Conservation (phyloP, 2,797 vertebrate species). For the Pelodytes ibericus region DNA sequence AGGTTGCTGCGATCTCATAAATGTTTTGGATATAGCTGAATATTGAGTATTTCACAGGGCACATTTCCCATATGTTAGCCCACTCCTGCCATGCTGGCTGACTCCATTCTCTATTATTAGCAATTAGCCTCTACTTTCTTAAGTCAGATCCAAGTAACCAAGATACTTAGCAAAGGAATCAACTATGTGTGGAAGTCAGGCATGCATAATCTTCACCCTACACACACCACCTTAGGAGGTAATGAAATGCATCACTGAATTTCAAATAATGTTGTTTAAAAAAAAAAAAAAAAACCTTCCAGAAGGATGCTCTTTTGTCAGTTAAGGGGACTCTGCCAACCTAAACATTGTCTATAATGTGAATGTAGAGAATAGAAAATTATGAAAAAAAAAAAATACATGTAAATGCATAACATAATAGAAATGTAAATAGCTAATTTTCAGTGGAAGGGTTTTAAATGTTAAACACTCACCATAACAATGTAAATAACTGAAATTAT, state of each 20-base stretch:
- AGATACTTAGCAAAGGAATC: constrained; percentile 79
- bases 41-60: constrained; percentile 78
- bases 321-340: too few relatives aligned
- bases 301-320: too few relatives aligned
- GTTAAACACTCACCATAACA: too few relatives aligned
- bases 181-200: constrained; percentile 74
- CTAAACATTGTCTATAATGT: too few relatives aligned
- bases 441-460: too few relatives aligned
- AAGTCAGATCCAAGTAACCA: constrained; percentile 80
- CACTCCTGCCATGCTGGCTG: constrained; percentile 81
- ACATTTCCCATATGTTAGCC: constrained; percentile 87
- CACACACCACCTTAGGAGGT: constrained; percentile 66
- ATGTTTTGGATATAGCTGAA: constrained; percentile 83
- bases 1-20: constrained; percentile 84
- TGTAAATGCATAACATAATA: too few relatives aligned
- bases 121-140: constrained; percentile 81
- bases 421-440: too few relatives aligned
- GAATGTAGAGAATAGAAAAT: too few relatives aligned
- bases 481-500: too few relatives aligned
- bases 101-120: constrained; percentile 78
- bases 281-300: too few relatives aligned
- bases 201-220: constrained; percentile 76
- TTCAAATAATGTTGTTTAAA: constrained; percentile 56
- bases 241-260: constrained; percentile 72
- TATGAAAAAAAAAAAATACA: too few relatives aligned